Evolutionary conservation across 2,797 vertebrate species (phyloP), one percentile per base, ranked within the genome.

Genomic region (Chiloscyllium punctatum): DNA sequence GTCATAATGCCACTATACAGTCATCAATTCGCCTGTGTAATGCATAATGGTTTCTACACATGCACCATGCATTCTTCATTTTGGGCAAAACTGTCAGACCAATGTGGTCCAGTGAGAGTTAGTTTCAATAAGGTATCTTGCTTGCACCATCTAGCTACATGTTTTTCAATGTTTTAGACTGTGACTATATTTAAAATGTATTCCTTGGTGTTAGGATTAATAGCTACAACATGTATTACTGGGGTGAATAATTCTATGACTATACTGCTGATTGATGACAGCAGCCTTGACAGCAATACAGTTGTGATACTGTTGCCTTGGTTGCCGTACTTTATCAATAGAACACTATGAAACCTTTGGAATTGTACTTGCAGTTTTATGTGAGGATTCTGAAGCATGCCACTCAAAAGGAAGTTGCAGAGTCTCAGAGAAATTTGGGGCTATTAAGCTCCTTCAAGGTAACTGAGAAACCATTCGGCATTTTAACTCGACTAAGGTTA

Each of bases 401-500:
- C 66, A 42, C n/a, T 92, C 33, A 68, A 21, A 69, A 92, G 57
- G 33, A 30, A 66, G 88, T 57, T 91, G 66, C n/a, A 42, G n/a
- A 11, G 30, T 69, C 51, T 33, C 2, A 42, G n/a, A 66, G 16
- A 66, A 16, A 91, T 66, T n/a, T 66, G 16, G 57, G 57, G 88
- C 88, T 66, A 37, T 91, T 66, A 62, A 33, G 11, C 90, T 69
- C 18, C 90, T 25, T 42, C 21, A 92, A 92, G 82, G 37, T 84
- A 84, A 18, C 82, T 48, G 82, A 48, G 62, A 69, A 68, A 92
- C 62, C 23, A 92, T 37, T 42, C n/a, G 69, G 90, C n/a, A 69
- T 69, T 92, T 92, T 92, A 92, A 91, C 91, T 68, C 33, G n/a
- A 92, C n/a, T 69, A 69, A 92, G 37, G 27, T 11, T 69, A 21